A percentile compares a stretch with the other conserved stretches of the same genome.
These are phyloP conservation scores for Clitarchus hookeri DNA, from an alignment of 2,888 invertebrate genomes.

Conservation along the genomic window DNA sequence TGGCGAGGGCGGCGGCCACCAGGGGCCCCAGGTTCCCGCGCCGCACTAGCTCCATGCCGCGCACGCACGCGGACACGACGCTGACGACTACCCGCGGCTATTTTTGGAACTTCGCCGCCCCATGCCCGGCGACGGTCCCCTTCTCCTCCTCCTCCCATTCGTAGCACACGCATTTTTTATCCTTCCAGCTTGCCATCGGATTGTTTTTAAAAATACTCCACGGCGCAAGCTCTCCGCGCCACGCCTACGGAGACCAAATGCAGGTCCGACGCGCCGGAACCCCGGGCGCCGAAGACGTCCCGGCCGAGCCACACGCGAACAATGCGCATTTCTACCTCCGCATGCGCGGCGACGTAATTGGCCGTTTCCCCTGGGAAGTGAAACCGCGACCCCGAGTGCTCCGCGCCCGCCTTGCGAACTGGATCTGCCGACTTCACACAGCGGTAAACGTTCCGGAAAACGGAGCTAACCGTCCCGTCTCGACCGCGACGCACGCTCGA, in stretches of 20 bases:
- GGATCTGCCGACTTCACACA: neutral
- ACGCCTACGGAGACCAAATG: too few relatives aligned
- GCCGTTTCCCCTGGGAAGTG: neutral
- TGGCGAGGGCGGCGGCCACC: slow-evolving; percentile 22
- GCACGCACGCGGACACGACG: too few relatives aligned
- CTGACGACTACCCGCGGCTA: neutral
- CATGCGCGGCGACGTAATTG: too few relatives aligned
- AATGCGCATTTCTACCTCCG: neutral
- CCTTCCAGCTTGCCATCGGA: neutral
- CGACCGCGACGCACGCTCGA: neutral
- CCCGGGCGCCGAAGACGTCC: too few relatives aligned
- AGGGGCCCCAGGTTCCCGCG: slow-evolving; percentile 9
- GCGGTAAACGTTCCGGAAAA: neutral
- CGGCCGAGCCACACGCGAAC: neutral
- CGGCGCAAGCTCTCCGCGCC: too few relatives aligned
- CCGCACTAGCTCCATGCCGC: neutral
- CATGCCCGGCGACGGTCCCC: neutral
- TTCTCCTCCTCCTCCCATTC: neutral
- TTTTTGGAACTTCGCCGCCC: neutral
- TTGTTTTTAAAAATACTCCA: too few relatives aligned
- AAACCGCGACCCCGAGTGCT: neutral
- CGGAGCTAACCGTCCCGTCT: neutral
- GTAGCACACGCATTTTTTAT: neutral
- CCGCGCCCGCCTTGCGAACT: neutral
- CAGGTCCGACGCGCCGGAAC: too few relatives aligned